Evolutionary conservation across 2,797 vertebrate species (phyloP), one percentile per base, ranked within the genome.

Genomic region (Benthosema pterotum): DNA sequence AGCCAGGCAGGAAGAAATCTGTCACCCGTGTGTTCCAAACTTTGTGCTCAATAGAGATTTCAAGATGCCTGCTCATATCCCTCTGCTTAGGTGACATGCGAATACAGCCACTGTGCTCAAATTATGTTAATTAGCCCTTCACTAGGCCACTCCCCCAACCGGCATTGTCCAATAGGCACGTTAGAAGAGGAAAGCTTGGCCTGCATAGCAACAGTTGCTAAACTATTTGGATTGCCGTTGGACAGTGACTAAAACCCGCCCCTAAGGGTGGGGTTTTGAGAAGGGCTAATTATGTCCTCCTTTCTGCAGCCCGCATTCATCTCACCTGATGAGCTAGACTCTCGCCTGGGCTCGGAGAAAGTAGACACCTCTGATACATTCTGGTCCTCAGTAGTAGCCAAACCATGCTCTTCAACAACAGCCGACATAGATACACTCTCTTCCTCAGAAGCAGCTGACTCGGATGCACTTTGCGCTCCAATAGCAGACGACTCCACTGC

Each of bases 251-350:
- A n/a, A n/a, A n/a, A n/a, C n/a, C n/a, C n/a, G n/a, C n/a, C n/a
- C n/a, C n/a, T n/a, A n/a, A n/a, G n/a, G n/a, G n/a, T n/a, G n/a
- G n/a, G n/a, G n/a, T n/a, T n/a, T n/a, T n/a, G n/a, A n/a, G n/a
- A n/a, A n/a, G n/a, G n/a, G n/a, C n/a, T n/a, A n/a, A n/a, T 15
- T 4, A 5, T 9, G 55, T 9, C 42, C n/a, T n/a, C n/a, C n/a
- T n/a, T 9, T 63, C 38, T 45, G 18, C 22, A 8, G 13, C 52
- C n/a, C 6, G 28, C 6, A 38, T 16, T 7, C 13, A 1, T 64
- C 84, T 86, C 75, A 88, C 87, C 87, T 84, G 89, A 84, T 48
- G 67, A 14, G 43, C 75, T 53, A 0, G 48, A 57, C 63, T 82
- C 79, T 55, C 52, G 45, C 52, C 53, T 62, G 52, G 69, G 68